phyloP scores from a whole-genome alignment of 2,113 vertebrate species.

The Corydoras maculifer region DNA sequence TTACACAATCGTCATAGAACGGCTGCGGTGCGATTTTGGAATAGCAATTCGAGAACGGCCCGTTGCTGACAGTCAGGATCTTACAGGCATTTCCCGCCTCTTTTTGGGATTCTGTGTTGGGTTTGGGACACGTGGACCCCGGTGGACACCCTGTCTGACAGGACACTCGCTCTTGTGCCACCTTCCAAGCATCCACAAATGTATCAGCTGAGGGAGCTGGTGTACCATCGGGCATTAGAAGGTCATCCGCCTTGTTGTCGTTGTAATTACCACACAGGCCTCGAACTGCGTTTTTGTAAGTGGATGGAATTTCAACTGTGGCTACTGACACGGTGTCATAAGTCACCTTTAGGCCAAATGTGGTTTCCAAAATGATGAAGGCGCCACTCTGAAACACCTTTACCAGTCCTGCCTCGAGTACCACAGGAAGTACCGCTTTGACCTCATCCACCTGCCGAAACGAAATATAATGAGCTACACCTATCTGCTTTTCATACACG shows the following conservation, averaged over 20 bases:
- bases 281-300: conserved; percentile 31
- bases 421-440: conserved; percentile 24
- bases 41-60: conserved; percentile 52
- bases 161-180: not conserved
- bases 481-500: not conserved
- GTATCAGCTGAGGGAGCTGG: not conserved
- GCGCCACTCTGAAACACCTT: conserved; percentile 35
- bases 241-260: conserved; percentile 43
- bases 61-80: conserved; percentile 35
- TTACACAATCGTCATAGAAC: conserved; percentile 46
- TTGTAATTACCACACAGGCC: conserved; percentile 60
- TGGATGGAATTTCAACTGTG: conserved; percentile 42
- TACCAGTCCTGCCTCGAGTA: conserved; percentile 20
- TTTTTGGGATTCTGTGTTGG: not conserved
- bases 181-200: conserved; percentile 45
- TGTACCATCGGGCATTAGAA: conserved; percentile 37
- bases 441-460: conserved; percentile 46
- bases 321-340: conserved; percentile 42
- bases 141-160: conserved; percentile 37
- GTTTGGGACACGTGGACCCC: conserved; percentile 21
- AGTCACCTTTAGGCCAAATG: conserved; percentile 48
- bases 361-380: conserved; percentile 37
- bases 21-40: conserved; percentile 10
- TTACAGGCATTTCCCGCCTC: conserved; percentile 28
- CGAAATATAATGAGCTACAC: not conserved